phyloP scores from a whole-genome alignment of 37 sponge, comb jelly and placozoan genomes.

The Geodia barretti region DNA sequence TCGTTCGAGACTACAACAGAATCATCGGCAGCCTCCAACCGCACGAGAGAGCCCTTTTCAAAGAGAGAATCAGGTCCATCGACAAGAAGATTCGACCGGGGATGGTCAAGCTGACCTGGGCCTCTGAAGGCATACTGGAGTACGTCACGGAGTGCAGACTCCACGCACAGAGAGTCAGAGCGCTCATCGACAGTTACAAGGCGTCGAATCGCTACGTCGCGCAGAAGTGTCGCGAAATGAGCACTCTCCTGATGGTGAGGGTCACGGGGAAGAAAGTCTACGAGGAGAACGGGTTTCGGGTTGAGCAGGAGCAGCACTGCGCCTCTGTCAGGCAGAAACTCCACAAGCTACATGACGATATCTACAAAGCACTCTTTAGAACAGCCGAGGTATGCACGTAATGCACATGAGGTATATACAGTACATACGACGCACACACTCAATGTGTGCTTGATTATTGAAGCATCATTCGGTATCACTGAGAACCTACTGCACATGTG shows the following conservation, averaged over 20 bases:
- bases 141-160: constrained; percentile 82
- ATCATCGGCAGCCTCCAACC: constrained; percentile 76
- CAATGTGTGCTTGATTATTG: no score
- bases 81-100: constrained; percentile 96
- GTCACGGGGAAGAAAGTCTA: constrained; percentile 88
- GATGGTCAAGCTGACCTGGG: constrained; percentile 96
- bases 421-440: no score
- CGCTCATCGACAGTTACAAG: constrained; percentile 84
- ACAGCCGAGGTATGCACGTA: constrained; percentile 75
- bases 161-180: constrained; percentile 78
- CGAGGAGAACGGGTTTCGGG: constrained; percentile 85
- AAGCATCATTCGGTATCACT: no score
- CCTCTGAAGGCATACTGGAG: constrained; percentile 84
- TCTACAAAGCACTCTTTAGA: constrained; percentile 69
- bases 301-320: constrained; percentile 86
- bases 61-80: constrained; percentile 81
- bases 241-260: constrained; percentile 83
- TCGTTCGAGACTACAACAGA: constrained; percentile 96
- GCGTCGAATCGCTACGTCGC: constrained; percentile 74
- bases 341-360: constrained; percentile 73
- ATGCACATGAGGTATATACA: no score
- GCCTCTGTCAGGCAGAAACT: constrained; percentile 51
- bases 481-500: no score
- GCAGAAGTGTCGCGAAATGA: constrained; percentile 78
- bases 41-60: constrained; percentile 90